A percentile compares a stretch with the other conserved stretches of the same genome.
phyloP scores from a whole-genome alignment of 2,797 vertebrate species.

The Tauraco hartlaubi region DNA sequence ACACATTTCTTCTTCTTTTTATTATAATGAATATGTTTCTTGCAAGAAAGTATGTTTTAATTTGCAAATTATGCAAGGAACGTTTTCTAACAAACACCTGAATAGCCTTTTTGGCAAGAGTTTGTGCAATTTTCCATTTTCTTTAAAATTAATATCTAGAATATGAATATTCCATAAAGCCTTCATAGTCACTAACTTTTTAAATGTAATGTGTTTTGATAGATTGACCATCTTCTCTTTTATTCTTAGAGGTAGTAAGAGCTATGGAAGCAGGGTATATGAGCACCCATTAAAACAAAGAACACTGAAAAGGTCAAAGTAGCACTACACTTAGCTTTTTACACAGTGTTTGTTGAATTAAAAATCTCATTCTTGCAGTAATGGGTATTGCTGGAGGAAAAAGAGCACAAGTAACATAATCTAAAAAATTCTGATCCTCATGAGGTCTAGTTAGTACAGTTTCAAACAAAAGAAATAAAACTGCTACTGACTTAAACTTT shows the following conservation, averaged over 20 bases:
- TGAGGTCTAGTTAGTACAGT: slow-evolving; percentile 10
- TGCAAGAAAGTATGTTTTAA: neutral
- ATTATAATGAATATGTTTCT: neutral
- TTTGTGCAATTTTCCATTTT: neutral
- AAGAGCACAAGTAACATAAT: neutral
- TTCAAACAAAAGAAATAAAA: slow-evolving; percentile 3
- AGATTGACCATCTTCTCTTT: slow-evolving; percentile 7
- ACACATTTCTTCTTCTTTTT: neutral
- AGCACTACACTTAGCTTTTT: neutral
- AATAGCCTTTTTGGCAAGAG: neutral
- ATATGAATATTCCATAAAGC: neutral
- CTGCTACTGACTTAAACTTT: neutral
- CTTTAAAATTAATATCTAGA: neutral
- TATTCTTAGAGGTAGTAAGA: neutral
- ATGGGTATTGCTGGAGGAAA: slow-evolving; percentile 22
- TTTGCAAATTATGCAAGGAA: neutral
- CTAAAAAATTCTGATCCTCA: neutral
- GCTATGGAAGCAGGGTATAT: neutral
- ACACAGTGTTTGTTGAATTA: slow-evolving; percentile 28
- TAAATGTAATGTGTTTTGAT: slow-evolving; percentile 15
- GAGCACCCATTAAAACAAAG: slow-evolving; percentile 16
- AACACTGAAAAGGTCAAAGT: slow-evolving; percentile 44
- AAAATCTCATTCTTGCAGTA: slow-evolving; percentile 21
- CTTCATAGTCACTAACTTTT: neutral
- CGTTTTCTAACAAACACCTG: neutral